These are phyloP conservation scores for Rhamnusium bicolor DNA, from an alignment of 2,888 invertebrate species.

Conservation along the genomic window DNA sequence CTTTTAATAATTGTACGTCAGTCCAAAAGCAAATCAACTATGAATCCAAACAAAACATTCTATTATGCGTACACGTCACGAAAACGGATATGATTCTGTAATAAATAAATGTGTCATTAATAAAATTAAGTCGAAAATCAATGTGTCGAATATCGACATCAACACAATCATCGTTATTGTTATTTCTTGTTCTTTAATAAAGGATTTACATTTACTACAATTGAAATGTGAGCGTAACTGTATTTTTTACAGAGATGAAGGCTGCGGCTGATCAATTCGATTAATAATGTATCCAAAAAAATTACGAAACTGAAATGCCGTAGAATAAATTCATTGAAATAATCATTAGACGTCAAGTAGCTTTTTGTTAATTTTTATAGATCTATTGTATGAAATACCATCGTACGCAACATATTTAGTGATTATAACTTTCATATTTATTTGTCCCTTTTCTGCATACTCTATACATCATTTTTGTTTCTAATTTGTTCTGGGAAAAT, in stretches of 20 bases:
- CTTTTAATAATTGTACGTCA: not conserved
- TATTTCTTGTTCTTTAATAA: not conserved
- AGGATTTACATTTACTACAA: constrained; percentile 9
- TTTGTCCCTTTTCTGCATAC: too few relatives aligned
- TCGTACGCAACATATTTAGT: not conserved
- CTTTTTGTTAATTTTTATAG: not conserved
- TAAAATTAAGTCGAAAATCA: not conserved
- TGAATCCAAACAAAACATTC: not conserved
- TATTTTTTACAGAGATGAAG: constrained; percentile 9
- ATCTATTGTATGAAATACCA: not conserved
- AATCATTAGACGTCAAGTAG: not conserved
- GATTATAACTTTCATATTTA: too few relatives aligned
- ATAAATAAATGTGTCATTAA: not conserved
- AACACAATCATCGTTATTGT: not conserved
- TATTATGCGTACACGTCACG: not conserved
- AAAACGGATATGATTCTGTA: not conserved
- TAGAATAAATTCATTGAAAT: not conserved
- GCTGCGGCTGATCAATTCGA: constrained; percentile 13
- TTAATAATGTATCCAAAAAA: constrained; percentile 15
- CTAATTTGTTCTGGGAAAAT: too few relatives aligned
- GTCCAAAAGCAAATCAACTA: not conserved
- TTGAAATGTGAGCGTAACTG: constrained; percentile 22
- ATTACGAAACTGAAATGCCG: constrained; percentile 16
- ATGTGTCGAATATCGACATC: constrained; percentile 6
- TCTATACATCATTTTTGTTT: too few relatives aligned